Evolutionary conservation across 2,797 vertebrate species (phyloP).

Genomic region (Harpagifer antarcticus): DNA sequence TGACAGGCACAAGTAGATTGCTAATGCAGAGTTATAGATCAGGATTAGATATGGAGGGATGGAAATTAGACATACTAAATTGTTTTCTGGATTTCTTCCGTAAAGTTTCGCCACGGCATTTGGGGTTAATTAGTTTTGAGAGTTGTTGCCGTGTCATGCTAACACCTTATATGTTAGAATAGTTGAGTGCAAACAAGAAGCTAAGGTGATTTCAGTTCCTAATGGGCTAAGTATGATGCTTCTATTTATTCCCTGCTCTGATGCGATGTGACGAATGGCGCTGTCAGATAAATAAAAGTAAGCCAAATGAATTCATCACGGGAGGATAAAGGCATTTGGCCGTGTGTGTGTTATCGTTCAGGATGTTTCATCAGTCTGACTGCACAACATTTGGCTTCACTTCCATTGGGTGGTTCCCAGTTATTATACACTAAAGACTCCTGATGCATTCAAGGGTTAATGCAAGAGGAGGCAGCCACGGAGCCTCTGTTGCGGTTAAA

Average conservation of each 20-base stretch:
- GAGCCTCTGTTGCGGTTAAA: slow-evolving; percentile 26
- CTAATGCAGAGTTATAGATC: slow-evolving; percentile 18
- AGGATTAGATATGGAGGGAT: slow-evolving; percentile 33
- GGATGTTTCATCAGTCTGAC: slow-evolving; percentile 58
- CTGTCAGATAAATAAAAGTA: slow-evolving; percentile 50
- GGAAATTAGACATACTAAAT: not conserved
- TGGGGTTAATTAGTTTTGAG: not conserved
- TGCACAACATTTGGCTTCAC: slow-evolving; percentile 48
- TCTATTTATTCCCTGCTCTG: slow-evolving; percentile 40
- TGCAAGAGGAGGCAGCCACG: slow-evolving; percentile 18
- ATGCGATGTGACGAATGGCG: slow-evolving; percentile 51
- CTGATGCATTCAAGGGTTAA: slow-evolving; percentile 38
- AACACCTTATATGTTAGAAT: not conserved
- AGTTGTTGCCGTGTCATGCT: not conserved
- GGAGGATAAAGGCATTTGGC: slow-evolving; percentile 32
- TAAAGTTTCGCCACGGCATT: not conserved
- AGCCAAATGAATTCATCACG: slow-evolving; percentile 49
- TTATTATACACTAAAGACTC: slow-evolving; percentile 37
- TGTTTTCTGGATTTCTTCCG: not conserved
- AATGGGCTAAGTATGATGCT: slow-evolving; percentile 4
- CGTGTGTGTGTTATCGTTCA: slow-evolving; percentile 55
- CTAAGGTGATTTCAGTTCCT: slow-evolving; percentile 22
- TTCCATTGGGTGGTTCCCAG: slow-evolving; percentile 14
- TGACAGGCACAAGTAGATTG: slow-evolving; percentile 39
- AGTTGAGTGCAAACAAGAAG: slow-evolving; percentile 2